Conservation (phyloP, 2,797 vertebrate species). For the Zenarchopterus dispar region DNA sequence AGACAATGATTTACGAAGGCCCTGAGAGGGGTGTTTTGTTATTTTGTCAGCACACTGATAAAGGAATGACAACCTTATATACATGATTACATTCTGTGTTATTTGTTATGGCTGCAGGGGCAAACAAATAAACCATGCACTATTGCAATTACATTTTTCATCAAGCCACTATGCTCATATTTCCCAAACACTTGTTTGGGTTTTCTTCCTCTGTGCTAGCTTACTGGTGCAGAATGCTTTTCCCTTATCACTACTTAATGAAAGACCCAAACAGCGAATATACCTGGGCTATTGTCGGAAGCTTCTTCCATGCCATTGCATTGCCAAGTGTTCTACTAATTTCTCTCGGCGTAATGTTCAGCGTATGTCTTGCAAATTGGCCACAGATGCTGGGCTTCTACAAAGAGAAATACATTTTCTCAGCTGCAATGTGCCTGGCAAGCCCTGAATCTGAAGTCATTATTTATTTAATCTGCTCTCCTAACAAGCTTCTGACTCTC, state of each 20-base stretch:
- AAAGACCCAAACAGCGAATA: slow-evolving; percentile 68
- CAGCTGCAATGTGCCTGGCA: slow-evolving; percentile 76
- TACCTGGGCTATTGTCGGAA: slow-evolving; percentile 78
- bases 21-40: slow-evolving; percentile 76
- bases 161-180: slow-evolving; percentile 67
- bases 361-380: slow-evolving; percentile 83
- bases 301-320: slow-evolving; percentile 70
- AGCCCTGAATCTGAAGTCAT: slow-evolving; percentile 84
- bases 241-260: slow-evolving; percentile 72
- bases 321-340: slow-evolving; percentile 81
- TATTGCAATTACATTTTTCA: slow-evolving; percentile 79
- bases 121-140: slow-evolving; percentile 77
- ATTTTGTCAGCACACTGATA: slow-evolving; percentile 78
- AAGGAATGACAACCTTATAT: slow-evolving; percentile 79
- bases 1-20: slow-evolving; percentile 71
- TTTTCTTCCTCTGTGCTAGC: slow-evolving; percentile 50
- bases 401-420: slow-evolving; percentile 82
- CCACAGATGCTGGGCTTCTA: slow-evolving; percentile 78
- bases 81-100: slow-evolving; percentile 78
- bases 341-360: slow-evolving; percentile 76
- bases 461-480: slow-evolving; percentile 88
- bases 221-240: slow-evolving; percentile 55
- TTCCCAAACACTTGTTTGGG: slow-evolving; percentile 68
- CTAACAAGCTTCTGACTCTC: slow-evolving; percentile 86
- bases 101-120: slow-evolving; percentile 79